These are phyloP conservation scores for Gerris lacustris DNA, from an alignment of 2,888 invertebrate species.

Conservation along the genomic window DNA sequence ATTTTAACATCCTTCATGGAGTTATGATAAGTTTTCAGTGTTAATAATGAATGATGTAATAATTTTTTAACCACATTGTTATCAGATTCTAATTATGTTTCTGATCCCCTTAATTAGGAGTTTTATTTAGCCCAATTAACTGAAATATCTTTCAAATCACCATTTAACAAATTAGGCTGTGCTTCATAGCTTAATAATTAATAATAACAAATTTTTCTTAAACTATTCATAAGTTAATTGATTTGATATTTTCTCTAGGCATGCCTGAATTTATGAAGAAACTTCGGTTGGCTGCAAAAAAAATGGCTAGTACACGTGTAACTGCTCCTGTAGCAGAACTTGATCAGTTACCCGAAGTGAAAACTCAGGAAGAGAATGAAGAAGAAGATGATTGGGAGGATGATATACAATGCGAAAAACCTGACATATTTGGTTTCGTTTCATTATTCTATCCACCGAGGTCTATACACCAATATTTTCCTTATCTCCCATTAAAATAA, in stretches of 20 bases:
- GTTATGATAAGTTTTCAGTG: no score
- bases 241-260: slow-evolving; percentile 36
- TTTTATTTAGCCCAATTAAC: no score
- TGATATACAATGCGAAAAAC: background rate
- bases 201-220: no score
- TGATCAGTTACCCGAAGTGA: background rate
- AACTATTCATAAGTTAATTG: no score
- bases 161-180: no score
- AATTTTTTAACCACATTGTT: no score
- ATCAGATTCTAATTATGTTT: no score
- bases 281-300: slow-evolving; percentile 55
- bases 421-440: background rate
- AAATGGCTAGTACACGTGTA: slow-evolving; percentile 41
- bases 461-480: slow-evolving; percentile 1
- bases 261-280: slow-evolving; percentile 62
- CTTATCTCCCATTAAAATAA: background rate
- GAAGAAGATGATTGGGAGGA: background rate
- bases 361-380: background rate
- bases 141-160: no score
- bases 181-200: no score
- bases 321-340: background rate
- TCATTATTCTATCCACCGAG: background rate
- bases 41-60: no score
- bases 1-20: no score
- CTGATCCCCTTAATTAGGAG: no score